Evolutionary conservation across 2,888 invertebrate genomes (phyloP).

Genomic region (Iselma pallidipennis): DNA sequence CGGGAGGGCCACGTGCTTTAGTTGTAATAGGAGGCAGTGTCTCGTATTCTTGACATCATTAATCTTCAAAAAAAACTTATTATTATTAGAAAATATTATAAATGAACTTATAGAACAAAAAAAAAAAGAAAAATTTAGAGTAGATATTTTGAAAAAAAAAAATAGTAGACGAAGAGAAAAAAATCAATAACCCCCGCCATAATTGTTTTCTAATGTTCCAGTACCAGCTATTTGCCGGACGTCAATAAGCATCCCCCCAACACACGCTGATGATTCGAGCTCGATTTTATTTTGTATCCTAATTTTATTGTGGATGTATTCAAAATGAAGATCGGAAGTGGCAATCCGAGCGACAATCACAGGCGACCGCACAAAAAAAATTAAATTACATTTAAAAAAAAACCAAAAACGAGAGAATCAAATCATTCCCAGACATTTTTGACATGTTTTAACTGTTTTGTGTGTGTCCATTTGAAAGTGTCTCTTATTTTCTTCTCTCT

Average conservation of each 20-base stretch:
- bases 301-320: slow-evolving; percentile 38
- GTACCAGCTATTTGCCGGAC: slow-evolving; percentile 57
- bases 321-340: slow-evolving; percentile 45
- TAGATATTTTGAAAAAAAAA: background rate
- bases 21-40: slow-evolving; percentile 21
- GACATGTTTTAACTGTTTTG: slow-evolving; percentile 39
- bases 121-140: slow-evolving; percentile 21
- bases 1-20: background rate
- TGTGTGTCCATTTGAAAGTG: slow-evolving; percentile 41
- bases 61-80: background rate
- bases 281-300: slow-evolving; percentile 37
- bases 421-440: slow-evolving; percentile 35
- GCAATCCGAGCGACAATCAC: slow-evolving; percentile 54
- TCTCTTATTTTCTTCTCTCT: slow-evolving; percentile 37
- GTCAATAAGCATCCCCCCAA: slow-evolving; percentile 50
- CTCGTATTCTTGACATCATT: slow-evolving; percentile 23
- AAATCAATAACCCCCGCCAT: slow-evolving; percentile 44
- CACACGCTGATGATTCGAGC: slow-evolving; percentile 44
- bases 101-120: too few species aligned
- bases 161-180: background rate
- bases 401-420: too few species aligned
- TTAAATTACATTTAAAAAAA: background rate
- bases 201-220: slow-evolving; percentile 55
- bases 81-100: too few species aligned
- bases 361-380: slow-evolving; percentile 43